Evolutionary conservation across 2,888 invertebrate species (phyloP).

Genomic region (Pyrgus malvae): DNA sequence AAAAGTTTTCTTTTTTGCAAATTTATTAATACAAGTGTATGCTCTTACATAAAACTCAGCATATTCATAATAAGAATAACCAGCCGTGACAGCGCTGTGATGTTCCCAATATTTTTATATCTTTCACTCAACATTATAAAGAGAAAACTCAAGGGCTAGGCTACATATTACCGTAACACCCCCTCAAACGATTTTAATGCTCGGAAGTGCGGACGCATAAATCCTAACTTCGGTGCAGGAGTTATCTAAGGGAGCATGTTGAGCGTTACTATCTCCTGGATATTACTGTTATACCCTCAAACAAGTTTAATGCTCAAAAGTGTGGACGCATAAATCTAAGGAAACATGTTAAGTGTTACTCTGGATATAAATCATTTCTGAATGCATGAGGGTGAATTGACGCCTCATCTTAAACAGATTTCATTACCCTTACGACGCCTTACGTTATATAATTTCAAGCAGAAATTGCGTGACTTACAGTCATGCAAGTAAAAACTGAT

Average conservation of each 20-base stretch:
- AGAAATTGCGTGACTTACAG: slow-evolving; percentile 9
- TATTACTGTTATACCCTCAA: too few relatives aligned
- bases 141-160: slow-evolving; percentile 11
- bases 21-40: too few relatives aligned
- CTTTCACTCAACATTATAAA: slow-evolving; percentile 13
- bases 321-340: too few relatives aligned
- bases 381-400: too few relatives aligned
- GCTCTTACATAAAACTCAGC: too few relatives aligned
- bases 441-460: slow-evolving; percentile 13
- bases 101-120: slow-evolving; percentile 7
- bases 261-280: slow-evolving; percentile 42
- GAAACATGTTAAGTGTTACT: too few relatives aligned
- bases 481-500: too few relatives aligned
- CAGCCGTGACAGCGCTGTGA: neutral
- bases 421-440: too few relatives aligned
- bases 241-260: slow-evolving; percentile 51
- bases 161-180: slow-evolving; percentile 5
- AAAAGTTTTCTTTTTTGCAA: too few relatives aligned
- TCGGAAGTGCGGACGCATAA: slow-evolving; percentile 39
- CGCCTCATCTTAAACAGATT: slow-evolving; percentile 28
- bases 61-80: too few relatives aligned
- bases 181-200: slow-evolving; percentile 39
- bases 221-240: slow-evolving; percentile 39
- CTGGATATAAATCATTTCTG: too few relatives aligned
- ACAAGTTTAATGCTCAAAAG: too few relatives aligned